Percentiles rank a stretch among this genome's conserved stretches.
Evolutionary conservation across 2,113 vertebrate species (phyloP).

Genomic region (Leptobrachium leishanense): DNA sequence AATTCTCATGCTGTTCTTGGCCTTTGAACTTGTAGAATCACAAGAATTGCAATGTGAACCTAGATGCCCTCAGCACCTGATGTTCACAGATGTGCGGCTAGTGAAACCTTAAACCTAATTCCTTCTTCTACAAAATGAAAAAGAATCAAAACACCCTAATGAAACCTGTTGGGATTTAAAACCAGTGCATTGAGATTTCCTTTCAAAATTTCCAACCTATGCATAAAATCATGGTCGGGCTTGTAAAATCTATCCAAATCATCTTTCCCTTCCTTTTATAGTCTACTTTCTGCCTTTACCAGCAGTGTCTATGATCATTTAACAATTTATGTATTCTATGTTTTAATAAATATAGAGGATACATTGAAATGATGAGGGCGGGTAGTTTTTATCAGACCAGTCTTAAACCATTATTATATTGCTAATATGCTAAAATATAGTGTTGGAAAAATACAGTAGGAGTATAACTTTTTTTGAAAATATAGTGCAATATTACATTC

Average conservation of each 20-base stretch:
- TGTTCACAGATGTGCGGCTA: constrained; percentile 52
- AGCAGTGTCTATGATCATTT: constrained; percentile 52
- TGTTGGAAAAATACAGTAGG: too few relatives aligned
- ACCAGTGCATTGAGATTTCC: constrained; percentile 42
- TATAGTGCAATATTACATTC: too few relatives aligned
- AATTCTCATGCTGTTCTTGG: constrained; percentile 52
- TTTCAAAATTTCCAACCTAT: constrained; percentile 64
- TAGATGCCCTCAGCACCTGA: constrained; percentile 51
- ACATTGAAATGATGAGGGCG: background rate
- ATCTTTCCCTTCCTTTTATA: constrained; percentile 52
- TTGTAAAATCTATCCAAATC: constrained; percentile 54
- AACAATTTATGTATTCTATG: constrained; percentile 1
- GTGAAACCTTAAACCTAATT: constrained; percentile 54
- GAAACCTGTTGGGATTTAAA: constrained; percentile 67
- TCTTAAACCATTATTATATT: background rate
- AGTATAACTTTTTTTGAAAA: too few relatives aligned
- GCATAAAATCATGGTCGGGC: constrained; percentile 56
- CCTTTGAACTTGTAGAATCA: constrained; percentile 56
- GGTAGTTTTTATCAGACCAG: background rate
- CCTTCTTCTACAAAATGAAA: constrained; percentile 51
- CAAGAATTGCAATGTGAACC: constrained; percentile 53
- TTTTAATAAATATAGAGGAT: constrained; percentile 6
- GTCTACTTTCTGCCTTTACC: constrained; percentile 52
- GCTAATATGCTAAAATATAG: background rate
- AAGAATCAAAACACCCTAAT: constrained; percentile 54